phyloP scores from a whole-genome alignment of 2,797 vertebrate species.

The Bradypus variegatus region DNA sequence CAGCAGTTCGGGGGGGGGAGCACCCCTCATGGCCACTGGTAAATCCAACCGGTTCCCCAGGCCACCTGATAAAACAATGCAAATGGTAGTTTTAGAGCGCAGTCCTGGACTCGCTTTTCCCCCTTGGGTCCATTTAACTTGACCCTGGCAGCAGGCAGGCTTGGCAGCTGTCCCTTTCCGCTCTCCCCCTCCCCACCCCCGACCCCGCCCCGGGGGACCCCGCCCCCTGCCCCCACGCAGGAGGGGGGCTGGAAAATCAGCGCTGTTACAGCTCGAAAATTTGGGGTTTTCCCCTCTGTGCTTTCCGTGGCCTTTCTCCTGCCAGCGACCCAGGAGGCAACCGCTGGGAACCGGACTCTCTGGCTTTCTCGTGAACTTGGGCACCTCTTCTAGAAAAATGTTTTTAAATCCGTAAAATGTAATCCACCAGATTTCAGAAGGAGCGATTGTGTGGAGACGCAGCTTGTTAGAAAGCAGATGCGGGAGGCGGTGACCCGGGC shows the following conservation, averaged over 20 bases:
- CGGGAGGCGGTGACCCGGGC: rapidly evolving
- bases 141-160: too few relatives aligned
- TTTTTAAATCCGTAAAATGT: not conserved
- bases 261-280: too few relatives aligned
- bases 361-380: not conserved
- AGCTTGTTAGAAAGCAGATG: too few relatives aligned
- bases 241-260: not conserved
- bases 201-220: too few relatives aligned
- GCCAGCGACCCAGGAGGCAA: not conserved
- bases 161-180: too few relatives aligned
- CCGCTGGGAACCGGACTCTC: not conserved
- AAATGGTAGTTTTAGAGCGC: not conserved
- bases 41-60: not conserved
- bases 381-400: not conserved
- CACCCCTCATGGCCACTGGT: not conserved
- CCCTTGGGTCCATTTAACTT: not conserved
- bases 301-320: too few relatives aligned
- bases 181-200: not conserved
- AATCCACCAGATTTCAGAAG: not conserved
- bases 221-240: not conserved
- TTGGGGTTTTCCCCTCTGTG: too few relatives aligned
- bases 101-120: not conserved
- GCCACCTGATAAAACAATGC: not conserved
- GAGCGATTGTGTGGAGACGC: not conserved
- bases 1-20: not conserved